Evolutionary conservation across 2,888 invertebrate species (phyloP).

Genomic region (Bombylius major): DNA sequence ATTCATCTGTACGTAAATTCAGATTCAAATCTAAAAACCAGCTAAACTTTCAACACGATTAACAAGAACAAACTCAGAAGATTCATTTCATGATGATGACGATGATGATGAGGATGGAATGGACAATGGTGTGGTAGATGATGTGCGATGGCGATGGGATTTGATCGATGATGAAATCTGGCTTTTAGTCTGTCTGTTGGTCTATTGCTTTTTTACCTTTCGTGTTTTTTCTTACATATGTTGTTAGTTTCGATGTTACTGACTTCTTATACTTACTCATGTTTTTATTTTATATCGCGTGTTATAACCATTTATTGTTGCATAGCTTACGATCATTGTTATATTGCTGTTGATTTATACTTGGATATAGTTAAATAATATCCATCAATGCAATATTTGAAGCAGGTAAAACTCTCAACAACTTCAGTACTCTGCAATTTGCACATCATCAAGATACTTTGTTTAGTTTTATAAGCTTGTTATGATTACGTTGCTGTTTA

Average conservation of each 20-base stretch:
- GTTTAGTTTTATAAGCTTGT: constrained; percentile 3
- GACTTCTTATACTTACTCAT: not conserved
- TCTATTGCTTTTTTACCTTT: not conserved
- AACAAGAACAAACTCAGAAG: too few species aligned
- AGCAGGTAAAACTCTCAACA: not conserved
- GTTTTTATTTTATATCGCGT: not conserved
- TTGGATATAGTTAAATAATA: not conserved
- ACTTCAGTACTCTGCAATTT: constrained; percentile 7
- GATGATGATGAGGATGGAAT: not conserved
- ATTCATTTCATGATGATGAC: not conserved
- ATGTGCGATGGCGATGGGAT: not conserved
- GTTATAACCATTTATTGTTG: not conserved
- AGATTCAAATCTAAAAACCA: too few species aligned
- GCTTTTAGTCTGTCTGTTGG: not conserved
- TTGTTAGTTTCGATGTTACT: too few species aligned
- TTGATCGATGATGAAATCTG: not conserved
- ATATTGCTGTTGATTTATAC: not conserved
- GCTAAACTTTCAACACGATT: too few species aligned
- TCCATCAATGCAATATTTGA: not conserved
- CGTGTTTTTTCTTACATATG: too few species aligned
- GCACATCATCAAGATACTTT: constrained; percentile 9
- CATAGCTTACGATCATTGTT: not conserved
- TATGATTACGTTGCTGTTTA: not conserved
- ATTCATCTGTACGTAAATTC: not conserved
- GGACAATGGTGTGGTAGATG: not conserved